Conservation (phyloP, 2,113 vertebrate genomes). For the Cettia cetti region DNA sequence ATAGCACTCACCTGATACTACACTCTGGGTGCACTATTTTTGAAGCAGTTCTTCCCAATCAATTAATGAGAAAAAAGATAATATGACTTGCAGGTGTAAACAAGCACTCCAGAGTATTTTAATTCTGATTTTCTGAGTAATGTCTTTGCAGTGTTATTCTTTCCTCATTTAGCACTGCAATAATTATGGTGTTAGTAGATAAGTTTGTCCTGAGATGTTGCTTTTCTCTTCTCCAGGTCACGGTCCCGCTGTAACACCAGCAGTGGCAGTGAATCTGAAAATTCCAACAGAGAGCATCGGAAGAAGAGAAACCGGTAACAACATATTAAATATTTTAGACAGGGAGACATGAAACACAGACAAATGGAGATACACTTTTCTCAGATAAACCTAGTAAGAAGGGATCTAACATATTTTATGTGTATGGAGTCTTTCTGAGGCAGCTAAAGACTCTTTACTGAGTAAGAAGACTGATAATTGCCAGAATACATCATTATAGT, state of each 20-base stretch:
- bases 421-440: background rate
- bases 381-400: background rate
- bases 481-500: background rate
- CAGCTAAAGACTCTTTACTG: background rate
- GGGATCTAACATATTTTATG: background rate
- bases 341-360: background rate
- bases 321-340: background rate
- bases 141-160: background rate
- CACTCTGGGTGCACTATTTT: background rate
- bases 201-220: background rate
- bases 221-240: constrained; percentile 69
- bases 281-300: constrained; percentile 83
- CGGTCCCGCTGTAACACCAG: constrained; percentile 89
- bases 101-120: background rate
- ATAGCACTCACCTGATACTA: background rate
- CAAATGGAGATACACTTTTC: background rate
- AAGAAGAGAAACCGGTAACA: constrained; percentile 85
- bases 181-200: background rate
- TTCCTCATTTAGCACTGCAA: background rate
- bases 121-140: background rate
- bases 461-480: background rate
- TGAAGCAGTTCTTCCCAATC: background rate
- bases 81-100: background rate
- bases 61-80: background rate
- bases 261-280: constrained; percentile 89